These are phyloP conservation scores for Cryptoprocta ferox DNA, from an alignment of 2,797 vertebrate genomes.

Conservation along the genomic window DNA sequence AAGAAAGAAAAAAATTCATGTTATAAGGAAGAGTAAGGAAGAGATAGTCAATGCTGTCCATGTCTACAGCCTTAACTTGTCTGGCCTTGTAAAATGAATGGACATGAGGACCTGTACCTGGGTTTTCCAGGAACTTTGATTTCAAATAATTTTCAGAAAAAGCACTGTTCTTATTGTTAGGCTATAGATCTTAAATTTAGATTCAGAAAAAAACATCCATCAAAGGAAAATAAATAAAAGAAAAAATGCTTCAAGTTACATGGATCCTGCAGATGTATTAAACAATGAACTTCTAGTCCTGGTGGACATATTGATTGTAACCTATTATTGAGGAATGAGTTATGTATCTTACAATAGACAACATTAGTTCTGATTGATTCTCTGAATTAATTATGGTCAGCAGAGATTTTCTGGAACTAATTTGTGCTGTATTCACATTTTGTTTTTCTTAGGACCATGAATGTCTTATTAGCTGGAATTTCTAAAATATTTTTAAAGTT, in stretches of 20 bases:
- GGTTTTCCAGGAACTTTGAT: slow-evolving; percentile 20
- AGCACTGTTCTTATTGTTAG: slow-evolving; percentile 2
- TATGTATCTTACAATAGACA: neutral
- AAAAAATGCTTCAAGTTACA: neutral
- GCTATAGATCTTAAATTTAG: slow-evolving; percentile 9
- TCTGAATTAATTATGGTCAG: slow-evolving; percentile 40
- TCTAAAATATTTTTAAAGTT: neutral
- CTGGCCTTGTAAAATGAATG: neutral
- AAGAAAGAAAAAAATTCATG: neutral
- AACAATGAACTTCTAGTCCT: neutral
- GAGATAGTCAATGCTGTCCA: neutral
- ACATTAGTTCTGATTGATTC: slow-evolving; percentile 49
- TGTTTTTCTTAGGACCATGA: neutral
- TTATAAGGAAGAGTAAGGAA: neutral
- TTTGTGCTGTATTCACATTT: neutral
- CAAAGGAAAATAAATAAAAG: slow-evolving; percentile 36
- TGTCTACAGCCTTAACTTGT: neutral
- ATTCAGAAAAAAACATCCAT: slow-evolving; percentile 36
- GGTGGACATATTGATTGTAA: neutral
- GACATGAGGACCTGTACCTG: neutral
- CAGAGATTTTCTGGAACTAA: slow-evolving; percentile 63
- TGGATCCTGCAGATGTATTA: neutral
- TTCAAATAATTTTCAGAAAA: neutral
- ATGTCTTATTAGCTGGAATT: neutral
- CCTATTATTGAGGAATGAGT: neutral